Base-by-base conservation (phyloP, 2,888 invertebrate genomes). In the Lasioglossum lativentre region DNA sequence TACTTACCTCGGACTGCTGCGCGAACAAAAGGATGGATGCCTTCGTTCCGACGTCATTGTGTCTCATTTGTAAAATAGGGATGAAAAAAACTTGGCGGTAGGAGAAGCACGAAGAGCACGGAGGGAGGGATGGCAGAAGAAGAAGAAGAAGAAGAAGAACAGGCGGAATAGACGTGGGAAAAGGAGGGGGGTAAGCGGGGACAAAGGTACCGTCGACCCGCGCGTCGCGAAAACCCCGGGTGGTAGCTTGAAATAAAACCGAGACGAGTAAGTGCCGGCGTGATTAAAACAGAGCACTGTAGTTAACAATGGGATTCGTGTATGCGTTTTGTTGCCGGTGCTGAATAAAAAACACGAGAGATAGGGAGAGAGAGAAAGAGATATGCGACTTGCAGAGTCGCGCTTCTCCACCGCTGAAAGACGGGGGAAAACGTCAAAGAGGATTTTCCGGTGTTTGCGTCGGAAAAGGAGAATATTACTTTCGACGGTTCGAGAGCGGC, bases 261-360 rank as follows among this genome's bases (percentile, higher is more conserved):
- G 45, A 80, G 80, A 56, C 85, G 71, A 71, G 71, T 82, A 84
- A 89, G 82, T 82, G 79, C 56, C 47, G 73, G 59, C 78, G 78
- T 87, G 80, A 89, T 89, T 89, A 87, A 87, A 89, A 76, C 78
- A 19, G 45, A 75, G 74, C 52, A 74, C 52, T 59, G 78, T 82
- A 80, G 78, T 82, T 77, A 89, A 89, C 89, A 85, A 87, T 85
- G 75, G 78, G 72, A 77, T 68, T 38, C 72, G 81, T 82, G 78
- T 80, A 73, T 73, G 75, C 77, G 78, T 81, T 34, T 84, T 78
- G 87, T 80, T 56, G 66, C 16, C 23, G 8, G 34, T 8, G 34
- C 19, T 30, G 45, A 56, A 47, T 23, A 40, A 59, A 10, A 59
- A 27, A n/a, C n/a, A n/a, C n/a, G n/a, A n/a, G n/a, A 12, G 59